Base-by-base conservation (phyloP, 2,888 invertebrate genomes). In the Bibio marci region DNA sequence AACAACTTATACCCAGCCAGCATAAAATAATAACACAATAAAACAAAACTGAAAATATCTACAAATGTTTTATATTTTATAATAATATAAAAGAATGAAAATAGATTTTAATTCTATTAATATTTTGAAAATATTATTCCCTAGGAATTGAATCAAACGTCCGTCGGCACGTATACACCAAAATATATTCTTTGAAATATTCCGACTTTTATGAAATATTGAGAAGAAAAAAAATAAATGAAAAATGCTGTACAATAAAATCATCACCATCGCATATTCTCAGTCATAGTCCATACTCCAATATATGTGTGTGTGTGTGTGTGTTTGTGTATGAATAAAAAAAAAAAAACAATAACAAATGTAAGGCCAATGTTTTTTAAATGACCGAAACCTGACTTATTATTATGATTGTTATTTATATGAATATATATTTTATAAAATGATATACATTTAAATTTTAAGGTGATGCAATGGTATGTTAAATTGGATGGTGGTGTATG, bases 121-220 rank as follows among this genome's bases (percentile, higher is more conserved):
- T 17, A 30, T 30, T 19, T 36, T 37, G 15, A 10, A 37, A 17
- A 37, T 37, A 28, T 28, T 18, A 30, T 30, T 30, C 28, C 12
- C 25, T 37, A 19, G 10, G 19, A 27, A 28, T 17, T 10, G 12
- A 27, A 18, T 37, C 8, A 6, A 8, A 14, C 15, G 30, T 32
- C 38, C 38, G 38, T 38, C 38, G 38, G 38, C 38, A 38, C 38
- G 7, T 6, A 11, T n/a, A 8, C 18, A n/a, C 11, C 19, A 10
- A 31, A 10, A 31, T n/a, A 31, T n/a, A 4, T 6, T 31, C 30
- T 14, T 31, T 14, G 15, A 31, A 14, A 14, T 14, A 14, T 13
- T 31, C 13, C 13, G 15, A 31, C 30, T 13, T 14, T 10, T 14
- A 31, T 6, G 4, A 13, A 15, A 26, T n/a, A n/a, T n/a, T n/a